Evolutionary conservation across 2,797 vertebrate species (phyloP), one percentile per base, ranked within the genome.

Genomic region (Microtus californicus): DNA sequence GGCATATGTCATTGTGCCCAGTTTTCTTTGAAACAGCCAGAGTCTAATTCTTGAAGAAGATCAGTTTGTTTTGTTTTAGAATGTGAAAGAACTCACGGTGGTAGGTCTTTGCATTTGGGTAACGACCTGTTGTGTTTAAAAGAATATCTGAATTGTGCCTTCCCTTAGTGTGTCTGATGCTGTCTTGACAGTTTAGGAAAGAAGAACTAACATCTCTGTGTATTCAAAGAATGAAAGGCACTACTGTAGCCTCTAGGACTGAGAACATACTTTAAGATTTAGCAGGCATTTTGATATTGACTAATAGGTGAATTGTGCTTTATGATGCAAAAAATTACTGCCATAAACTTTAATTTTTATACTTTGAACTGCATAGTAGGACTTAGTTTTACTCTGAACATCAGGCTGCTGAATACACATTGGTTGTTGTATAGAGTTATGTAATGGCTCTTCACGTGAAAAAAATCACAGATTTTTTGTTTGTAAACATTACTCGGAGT

Each of bases 371-470:
- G 12, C 29, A 31, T 65, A 34, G 21, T 74, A 90, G 14, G 61
- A 9, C 19, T 78, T 90, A 61, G 48, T 95, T 93, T 86, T 89
- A 56, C 59, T 65, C 6, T 93, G 31, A 73, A 34, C 27, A 40
- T 77, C 14, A 59, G 87, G 17, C 13, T 93, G 1, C n/a, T 90
- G 2, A 91, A 40, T 93, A 17, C 21, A 76, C 6, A 89, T 78
- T 92, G 82, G 81, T 81, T 96, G 56, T 29, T 97, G 34, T 48
- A 37, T 91, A 59, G 15, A 87, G 81, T 93, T 96, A 86, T 96
- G 45, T 91, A 96, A 40, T 89, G 80, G 13, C 19, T 97, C n/a
- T 95, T 94, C 37, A 93, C 87, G 25, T 96, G 40, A 87, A 95
- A 93, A 88, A 88, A 96, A 12, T 73, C 10, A 78, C 37, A 74